Conservation (phyloP, 2,797 vertebrate genomes). For the Sebastolobus alascanus region DNA sequence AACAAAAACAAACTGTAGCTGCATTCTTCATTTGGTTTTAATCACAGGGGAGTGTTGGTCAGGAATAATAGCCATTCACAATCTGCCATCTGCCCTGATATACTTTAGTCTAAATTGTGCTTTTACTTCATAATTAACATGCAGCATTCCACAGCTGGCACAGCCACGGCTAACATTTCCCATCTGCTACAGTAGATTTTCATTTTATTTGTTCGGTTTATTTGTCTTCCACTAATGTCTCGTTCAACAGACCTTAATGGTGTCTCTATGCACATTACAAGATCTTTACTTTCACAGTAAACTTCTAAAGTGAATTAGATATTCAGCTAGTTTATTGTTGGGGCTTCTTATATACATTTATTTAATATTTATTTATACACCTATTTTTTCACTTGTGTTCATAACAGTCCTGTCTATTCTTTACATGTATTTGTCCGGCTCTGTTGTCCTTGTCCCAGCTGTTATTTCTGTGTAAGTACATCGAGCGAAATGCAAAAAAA, state of each 20-base stretch:
- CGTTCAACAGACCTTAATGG: background rate
- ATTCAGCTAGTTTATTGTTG: background rate
- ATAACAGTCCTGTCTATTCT: too few species aligned
- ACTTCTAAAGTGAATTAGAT: background rate
- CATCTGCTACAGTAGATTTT: slow-evolving; percentile 35
- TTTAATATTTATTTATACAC: background rate
- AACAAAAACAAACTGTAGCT: slow-evolving; percentile 12
- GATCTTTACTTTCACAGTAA: background rate
- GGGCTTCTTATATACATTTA: too few species aligned
- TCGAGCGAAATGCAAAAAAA: too few species aligned
- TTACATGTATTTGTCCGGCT: too few species aligned
- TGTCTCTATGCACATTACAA: background rate
- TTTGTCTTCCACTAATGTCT: background rate
- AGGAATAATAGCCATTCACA: background rate
- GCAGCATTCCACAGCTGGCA: slow-evolving; percentile 27
- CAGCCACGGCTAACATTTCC: slow-evolving; percentile 1
- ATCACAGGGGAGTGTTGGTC: slow-evolving; percentile 26
- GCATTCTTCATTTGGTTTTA: slow-evolving; percentile 16
- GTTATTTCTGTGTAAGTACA: too few species aligned
- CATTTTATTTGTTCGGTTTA: background rate
- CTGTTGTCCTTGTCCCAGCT: too few species aligned
- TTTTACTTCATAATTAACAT: slow-evolving; percentile 36
- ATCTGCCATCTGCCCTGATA: slow-evolving; percentile 31
- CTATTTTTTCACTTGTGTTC: too few species aligned
- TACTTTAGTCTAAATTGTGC: slow-evolving; percentile 23